Base-by-base conservation (phyloP, 2,888 invertebrate genomes). In the Eudasyphora cyanicolor region DNA sequence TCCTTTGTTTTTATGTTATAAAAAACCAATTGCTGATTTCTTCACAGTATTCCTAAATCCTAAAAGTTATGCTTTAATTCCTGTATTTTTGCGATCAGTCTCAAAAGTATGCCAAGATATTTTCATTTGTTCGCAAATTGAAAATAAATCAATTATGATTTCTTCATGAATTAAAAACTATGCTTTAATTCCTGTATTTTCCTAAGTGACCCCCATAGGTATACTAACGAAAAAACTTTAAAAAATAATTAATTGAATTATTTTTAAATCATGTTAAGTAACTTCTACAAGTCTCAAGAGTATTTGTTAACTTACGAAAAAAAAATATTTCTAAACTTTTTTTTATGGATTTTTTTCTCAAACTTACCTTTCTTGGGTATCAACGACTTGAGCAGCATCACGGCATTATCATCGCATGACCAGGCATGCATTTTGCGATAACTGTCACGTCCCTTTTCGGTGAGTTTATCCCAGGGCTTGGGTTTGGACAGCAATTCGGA, bases 391-490 rank as follows among this genome's bases (percentile, higher is more conserved):
- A 99, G 95, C 89, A 99, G 96, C 94, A 98, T 95, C 90, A 99
- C 97, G 89, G 99, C 98, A 90, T 97, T 96, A 91, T 99, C 98
- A 93, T 99, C 99, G 92, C 97, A 97, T 87, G 99, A 98, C 99
- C 99, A 99, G 89, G 98, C 98, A 93, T 99, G 98, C 98, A 99
- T 99, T 93, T 99, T 99, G 90, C 99, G 94, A 93, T 99, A 99
- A 89, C 99, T 99, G 93, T 99, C 99, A 77, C 99, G 94, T 42
- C 99, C 99, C 92, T 99, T 99, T 93, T 99, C 99, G 80, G 99
- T 99, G 90, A 99, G 94, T 93, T 99, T 99, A 93, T 99, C 98
- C 99, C 99, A 99, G 14, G 98, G 98, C 92, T 99, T 99, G 76
- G 99, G 99, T 92, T 99, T 99, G 87, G 99, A 99, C 85, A 99